Evolutionary conservation across 2,113 vertebrate species (phyloP), one percentile per base, ranked within the genome.

Genomic region (Neofelis nebulosa): DNA sequence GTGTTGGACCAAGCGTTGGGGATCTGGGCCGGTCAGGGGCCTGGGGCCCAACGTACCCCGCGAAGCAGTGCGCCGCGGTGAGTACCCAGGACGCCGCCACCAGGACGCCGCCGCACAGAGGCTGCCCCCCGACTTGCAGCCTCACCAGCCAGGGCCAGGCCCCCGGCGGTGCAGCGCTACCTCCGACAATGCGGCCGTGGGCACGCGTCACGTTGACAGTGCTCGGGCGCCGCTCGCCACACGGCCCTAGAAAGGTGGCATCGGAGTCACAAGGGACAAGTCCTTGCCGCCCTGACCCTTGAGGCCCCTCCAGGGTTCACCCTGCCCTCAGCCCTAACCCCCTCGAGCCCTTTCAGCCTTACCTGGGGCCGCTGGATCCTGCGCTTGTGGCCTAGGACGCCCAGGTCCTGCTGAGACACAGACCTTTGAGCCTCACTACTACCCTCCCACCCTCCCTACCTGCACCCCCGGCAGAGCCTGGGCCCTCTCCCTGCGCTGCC

Each of bases 101-200:
- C 89, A 99, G 98, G 41, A 99, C 99, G 31, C 99, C 99, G 36
- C 99, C 99, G 4, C 99, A 99, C 99, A 99, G 99, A 95, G 99
- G 98, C 52, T 99, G 99, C 14, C 99, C 99, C 0, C 99, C 99
- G n/a, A 99, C 98, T 92, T 99, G 99, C 94, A 99, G 99, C 11
- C 99, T 99, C 96, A 99, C 99, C 97, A 99, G 98, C 99, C 99
- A 99, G 33, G 99, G 99, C 99, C 99, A 99, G 97, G 99, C 99
- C 14, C 99, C 99, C 0, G 95, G 99, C 0, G 98, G 97, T 0
- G 99, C 99, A 6, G 93, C 97, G 18, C 98, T 99, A 83, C 99
- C 99, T 0, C 99, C 99, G 79, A 99, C 99, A 15, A 99, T 99
- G 95, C 99, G 98, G 41, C 98, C 99, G 10, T 98, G 98, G 7